A percentile compares a stretch with the other conserved stretches of the same genome.
Evolutionary conservation across 2,888 invertebrate genomes (phyloP).

Genomic region (Mythimna lalbum): DNA sequence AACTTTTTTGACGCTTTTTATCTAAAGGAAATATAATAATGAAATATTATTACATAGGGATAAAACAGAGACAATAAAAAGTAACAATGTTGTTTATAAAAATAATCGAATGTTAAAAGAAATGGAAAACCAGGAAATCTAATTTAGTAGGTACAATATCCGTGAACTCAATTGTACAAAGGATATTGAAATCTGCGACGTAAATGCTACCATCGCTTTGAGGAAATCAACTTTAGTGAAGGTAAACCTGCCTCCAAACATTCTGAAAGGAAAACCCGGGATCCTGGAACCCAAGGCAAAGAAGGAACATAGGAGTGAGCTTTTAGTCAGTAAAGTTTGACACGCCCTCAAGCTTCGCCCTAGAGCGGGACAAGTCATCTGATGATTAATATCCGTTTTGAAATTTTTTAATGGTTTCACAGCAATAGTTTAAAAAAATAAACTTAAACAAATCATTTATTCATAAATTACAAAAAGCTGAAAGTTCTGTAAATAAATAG

Average conservation of each 20-base stretch:
- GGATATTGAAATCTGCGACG: conserved; percentile 28
- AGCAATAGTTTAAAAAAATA: too few species aligned
- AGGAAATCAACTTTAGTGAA: not conserved
- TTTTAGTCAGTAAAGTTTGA: too few species aligned
- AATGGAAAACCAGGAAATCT: conserved; percentile 37
- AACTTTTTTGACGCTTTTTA: not conserved
- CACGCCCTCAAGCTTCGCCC: too few species aligned
- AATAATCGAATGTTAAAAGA: conserved; percentile 18
- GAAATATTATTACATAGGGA: not conserved
- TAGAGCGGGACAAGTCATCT: too few species aligned
- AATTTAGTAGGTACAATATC: conserved; percentile 44
- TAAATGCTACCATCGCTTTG: not conserved
- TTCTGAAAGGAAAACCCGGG: too few species aligned
- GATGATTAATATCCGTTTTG: too few species aligned
- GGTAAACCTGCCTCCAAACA: not conserved
- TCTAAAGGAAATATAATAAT: not conserved
- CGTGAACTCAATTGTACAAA: conserved; percentile 42
- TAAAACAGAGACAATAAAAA: not conserved
- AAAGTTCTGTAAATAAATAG: too few species aligned
- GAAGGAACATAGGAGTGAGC: too few species aligned
- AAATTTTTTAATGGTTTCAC: too few species aligned
- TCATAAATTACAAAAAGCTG: too few species aligned
- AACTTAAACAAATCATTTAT: too few species aligned
- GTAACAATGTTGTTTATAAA: not conserved
- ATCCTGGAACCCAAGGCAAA: too few species aligned